phyloP scores from a whole-genome alignment of 2,797 vertebrate genomes.

The Dendrocincla fuliginosa region DNA sequence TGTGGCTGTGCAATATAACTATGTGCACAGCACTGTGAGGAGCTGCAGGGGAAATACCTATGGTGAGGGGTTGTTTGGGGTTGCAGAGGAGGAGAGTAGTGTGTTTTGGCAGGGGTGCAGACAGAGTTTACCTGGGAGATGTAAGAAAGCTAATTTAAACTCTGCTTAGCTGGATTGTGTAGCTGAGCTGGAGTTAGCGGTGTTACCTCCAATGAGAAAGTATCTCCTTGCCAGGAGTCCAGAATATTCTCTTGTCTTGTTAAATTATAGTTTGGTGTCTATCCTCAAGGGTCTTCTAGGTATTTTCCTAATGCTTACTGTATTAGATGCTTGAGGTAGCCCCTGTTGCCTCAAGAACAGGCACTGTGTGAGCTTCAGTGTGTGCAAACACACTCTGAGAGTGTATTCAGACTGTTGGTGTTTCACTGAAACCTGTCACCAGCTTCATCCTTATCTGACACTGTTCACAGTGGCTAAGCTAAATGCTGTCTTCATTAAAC shows the following conservation, averaged over 20 bases:
- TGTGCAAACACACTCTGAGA: fast-evolving
- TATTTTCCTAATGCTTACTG: neutral
- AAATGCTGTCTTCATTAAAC: neutral
- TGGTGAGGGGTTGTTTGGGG: neutral
- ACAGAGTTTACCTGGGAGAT: neutral
- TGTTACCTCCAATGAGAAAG: neutral
- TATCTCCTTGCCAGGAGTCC: neutral
- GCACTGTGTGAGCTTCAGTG: fast-evolving
- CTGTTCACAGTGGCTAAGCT: neutral
- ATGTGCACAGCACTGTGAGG: neutral
- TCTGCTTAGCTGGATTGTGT: neutral
- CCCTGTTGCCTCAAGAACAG: neutral
- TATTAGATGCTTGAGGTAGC: neutral
- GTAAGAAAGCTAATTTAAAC: neutral
- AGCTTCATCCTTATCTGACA: neutral
- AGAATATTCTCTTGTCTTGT: neutral
- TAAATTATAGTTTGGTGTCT: neutral
- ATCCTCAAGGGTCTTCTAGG: neutral
- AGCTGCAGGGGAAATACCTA: neutral
- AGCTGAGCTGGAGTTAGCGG: neutral
- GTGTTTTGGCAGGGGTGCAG: neutral
- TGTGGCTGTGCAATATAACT: neutral
- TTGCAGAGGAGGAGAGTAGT: neutral
- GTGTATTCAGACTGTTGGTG: neutral
- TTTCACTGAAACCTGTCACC: neutral